Base-by-base conservation (phyloP, 2,888 invertebrate species). In the Aquatica leii region DNA sequence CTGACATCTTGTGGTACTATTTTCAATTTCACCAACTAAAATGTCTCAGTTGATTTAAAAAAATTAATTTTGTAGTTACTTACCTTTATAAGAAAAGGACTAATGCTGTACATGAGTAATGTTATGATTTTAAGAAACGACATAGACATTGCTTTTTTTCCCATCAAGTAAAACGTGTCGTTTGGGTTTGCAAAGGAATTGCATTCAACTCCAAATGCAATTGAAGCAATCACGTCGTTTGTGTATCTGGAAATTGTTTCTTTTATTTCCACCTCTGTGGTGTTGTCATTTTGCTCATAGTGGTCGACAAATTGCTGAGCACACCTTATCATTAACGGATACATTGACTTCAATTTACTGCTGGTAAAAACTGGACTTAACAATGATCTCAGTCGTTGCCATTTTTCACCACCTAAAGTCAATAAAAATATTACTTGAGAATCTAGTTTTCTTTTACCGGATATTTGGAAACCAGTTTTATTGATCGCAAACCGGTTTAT, bases 1-100 rank as follows among this genome's bases (percentile, higher is more conserved):
- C 21, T 24, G 1, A 69, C 61, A 8, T 66, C 49, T 5, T 46
- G 24, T 5, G 67, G 40, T 48, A 74, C 69, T 9, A 74, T n/a
- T 24, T 48, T 57, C 11, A 69, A 12, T 17, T 65, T 60, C 0
- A 72, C 51, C 24, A 54, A 20, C 62, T 70, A 57, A 41, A 62
- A 66, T 1, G 66, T n/a, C 2, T 17, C 6, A 24, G 6, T 2
- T 6, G 6, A 24, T 24, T 4, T 4, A 24, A 24, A 24, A 4
- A 4, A 24, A 5, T 5, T 6, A n/a, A n/a, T n/a, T n/a, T 15
- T 11, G 2, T 2, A 17, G n/a, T 15, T 4, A 41, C 9, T 40
- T 52, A 52, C 52, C 37, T 52, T 52, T 34, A 34, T 52, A 2
- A 52, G 11, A 17, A 8, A n/a, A 6, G 52, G 52, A 35, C 48